Conservation (phyloP, 2,888 invertebrate species). For the Amblyjoppa proteus region DNA sequence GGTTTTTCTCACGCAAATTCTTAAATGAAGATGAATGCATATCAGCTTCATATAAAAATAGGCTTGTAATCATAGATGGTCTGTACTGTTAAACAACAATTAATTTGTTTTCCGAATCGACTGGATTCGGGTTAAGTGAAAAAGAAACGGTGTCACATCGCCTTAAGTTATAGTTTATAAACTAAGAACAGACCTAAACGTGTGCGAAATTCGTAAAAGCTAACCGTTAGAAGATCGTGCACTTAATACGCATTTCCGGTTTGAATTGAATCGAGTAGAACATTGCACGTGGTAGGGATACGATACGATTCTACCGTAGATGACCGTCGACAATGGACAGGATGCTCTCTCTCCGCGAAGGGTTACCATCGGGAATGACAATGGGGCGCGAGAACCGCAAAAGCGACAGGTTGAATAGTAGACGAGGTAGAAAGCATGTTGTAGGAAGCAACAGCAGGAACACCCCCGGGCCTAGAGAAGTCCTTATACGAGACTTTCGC, state of each 20-base stretch:
- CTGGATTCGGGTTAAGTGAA: neutral
- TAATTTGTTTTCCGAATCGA: neutral
- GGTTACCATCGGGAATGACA: slow-evolving; percentile 83
- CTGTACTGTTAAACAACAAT: neutral
- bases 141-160: neutral
- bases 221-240: slow-evolving; percentile 26
- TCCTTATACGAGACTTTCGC: slow-evolving; percentile 32
- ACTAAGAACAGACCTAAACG: neutral
- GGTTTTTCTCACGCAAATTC: neutral
- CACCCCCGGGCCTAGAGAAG: slow-evolving; percentile 50
- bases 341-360: slow-evolving; percentile 77
- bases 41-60: neutral
- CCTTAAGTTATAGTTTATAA: neutral
- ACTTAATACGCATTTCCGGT: slow-evolving; percentile 53
- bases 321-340: slow-evolving; percentile 81
- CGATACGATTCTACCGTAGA: slow-evolving; percentile 17
- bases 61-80: neutral
- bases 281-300: neutral
- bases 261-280: slow-evolving; percentile 32
- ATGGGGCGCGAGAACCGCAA: slow-evolving; percentile 80
- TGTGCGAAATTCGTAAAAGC: slow-evolving; percentile 1
- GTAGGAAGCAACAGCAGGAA: slow-evolving; percentile 46
- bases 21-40: neutral
- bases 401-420: slow-evolving; percentile 79
- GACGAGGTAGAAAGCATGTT: slow-evolving; percentile 35